Base-by-base conservation (phyloP, 2,797 vertebrate genomes). In the Gymnoscopelus braueri region DNA sequence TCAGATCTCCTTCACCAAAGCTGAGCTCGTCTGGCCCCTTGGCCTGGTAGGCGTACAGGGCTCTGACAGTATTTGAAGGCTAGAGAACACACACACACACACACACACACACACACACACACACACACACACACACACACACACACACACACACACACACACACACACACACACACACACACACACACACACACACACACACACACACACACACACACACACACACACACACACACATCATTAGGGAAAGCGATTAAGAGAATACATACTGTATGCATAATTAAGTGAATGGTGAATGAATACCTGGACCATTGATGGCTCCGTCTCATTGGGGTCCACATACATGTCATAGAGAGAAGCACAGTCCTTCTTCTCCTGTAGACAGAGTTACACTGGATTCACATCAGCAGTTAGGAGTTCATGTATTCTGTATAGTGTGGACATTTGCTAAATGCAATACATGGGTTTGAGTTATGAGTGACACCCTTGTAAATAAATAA, bases 291-390 rank as follows among this genome's bases (percentile, higher is more conserved):
- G 44, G 44, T 47, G 10, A 11, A 47, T 47, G 44, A 19, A 19
- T 9, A 15, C 54, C 86, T 90, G 0, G 93, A 98, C 97, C 96
- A 94, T 88, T 15, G 94, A 85, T 3, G 94, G 94, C n/a, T 94
- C 95, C 49, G 99, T 98, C 90, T 99, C 96, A 58, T 95, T 96
- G 50, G 97, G 96, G 23, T 98, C 94, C 90, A 99, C 97, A 0
- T 99, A 99, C 19, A 19, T 19, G 19, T 19, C 19, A 19, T 19
- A 19, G 19, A 19, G 19, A 19, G 19, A 19, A 19, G 19, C 19
- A 19, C 19, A 19, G 19, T 19, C 19, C 19, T 19, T 19, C 19
- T 19, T 19, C 19, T 19, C 54, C 94, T 94, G 85, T 95, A 96
- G 76, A 89, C 79, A 79, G 51, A 50, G 15, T 19, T 19, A 19